Conservation (phyloP, 2,113 vertebrate species). For the Platysternon megacephalum region DNA sequence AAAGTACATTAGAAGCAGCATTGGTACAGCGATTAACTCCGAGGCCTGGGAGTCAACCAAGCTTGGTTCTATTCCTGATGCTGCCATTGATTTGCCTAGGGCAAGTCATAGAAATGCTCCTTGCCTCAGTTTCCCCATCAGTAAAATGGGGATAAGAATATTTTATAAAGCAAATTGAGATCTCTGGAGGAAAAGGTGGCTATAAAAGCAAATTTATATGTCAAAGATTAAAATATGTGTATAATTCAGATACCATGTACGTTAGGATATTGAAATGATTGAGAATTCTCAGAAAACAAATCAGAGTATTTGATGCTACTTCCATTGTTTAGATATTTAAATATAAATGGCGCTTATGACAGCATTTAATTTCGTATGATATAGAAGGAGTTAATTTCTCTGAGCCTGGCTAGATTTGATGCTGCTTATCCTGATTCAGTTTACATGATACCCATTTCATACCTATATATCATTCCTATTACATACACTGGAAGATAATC, state of each 20-base stretch:
- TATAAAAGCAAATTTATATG: background rate
- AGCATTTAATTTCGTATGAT: background rate
- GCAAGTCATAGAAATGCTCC: fast-evolving
- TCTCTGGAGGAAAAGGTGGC: background rate
- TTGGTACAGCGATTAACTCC: background rate
- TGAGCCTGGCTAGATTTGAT: background rate
- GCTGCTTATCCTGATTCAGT: background rate
- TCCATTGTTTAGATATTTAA: slow-evolving; percentile 16
- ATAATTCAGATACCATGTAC: slow-evolving; percentile 3
- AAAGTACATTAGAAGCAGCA: background rate
- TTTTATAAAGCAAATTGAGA: background rate
- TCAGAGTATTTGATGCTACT: background rate
- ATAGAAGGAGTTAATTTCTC: background rate
- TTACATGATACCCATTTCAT: background rate
- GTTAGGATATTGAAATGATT: slow-evolving; percentile 44
- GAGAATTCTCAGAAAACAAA: slow-evolving; percentile 29
- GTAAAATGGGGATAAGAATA: background rate
- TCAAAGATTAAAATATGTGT: background rate
- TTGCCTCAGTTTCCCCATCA: background rate
- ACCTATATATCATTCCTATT: background rate
- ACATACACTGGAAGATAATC: background rate
- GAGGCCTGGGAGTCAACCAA: background rate
- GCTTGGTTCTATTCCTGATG: background rate
- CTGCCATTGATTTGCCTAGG: background rate
- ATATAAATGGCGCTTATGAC: background rate